Conservation (phyloP, 2,113 vertebrate species). For the Macaca nemestrina region DNA sequence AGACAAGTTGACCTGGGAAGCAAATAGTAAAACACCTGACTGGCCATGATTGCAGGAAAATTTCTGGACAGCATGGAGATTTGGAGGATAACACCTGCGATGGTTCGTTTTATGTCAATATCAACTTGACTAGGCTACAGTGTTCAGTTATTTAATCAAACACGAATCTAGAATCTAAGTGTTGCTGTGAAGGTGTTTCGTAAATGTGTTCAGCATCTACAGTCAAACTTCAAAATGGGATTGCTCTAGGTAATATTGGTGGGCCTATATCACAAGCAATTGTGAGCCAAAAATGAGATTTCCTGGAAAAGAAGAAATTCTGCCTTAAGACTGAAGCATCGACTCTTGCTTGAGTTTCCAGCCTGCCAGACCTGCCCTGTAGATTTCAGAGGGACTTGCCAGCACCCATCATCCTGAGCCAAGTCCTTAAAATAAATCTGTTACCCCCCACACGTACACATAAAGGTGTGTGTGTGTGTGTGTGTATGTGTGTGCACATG, state of each 20-base stretch:
- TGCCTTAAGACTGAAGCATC: background rate
- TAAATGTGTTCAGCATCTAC: background rate
- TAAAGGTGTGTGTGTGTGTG: background rate
- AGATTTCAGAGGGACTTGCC: background rate
- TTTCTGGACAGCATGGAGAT: background rate
- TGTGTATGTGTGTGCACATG: background rate
- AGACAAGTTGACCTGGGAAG: background rate
- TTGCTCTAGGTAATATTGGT: background rate
- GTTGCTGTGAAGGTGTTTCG: background rate
- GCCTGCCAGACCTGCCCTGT: background rate
- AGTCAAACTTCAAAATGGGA: background rate
- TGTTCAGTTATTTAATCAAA: background rate
- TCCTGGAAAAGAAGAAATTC: constrained; percentile 3
- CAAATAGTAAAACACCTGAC: background rate
- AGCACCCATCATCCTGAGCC: background rate
- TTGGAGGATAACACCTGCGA: background rate
- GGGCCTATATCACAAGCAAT: background rate
- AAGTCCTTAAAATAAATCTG: background rate
- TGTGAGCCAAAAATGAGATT: background rate
- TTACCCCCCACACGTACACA: background rate
- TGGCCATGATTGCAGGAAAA: background rate
- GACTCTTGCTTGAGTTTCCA: background rate
- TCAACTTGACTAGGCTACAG: background rate
- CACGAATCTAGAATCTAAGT: background rate
- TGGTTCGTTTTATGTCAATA: background rate